A percentile compares a stretch with the other conserved stretches of the same genome.
phyloP scores from a whole-genome alignment of 2,113 vertebrate genomes.

The Tympanuchus pallidicinctus region DNA sequence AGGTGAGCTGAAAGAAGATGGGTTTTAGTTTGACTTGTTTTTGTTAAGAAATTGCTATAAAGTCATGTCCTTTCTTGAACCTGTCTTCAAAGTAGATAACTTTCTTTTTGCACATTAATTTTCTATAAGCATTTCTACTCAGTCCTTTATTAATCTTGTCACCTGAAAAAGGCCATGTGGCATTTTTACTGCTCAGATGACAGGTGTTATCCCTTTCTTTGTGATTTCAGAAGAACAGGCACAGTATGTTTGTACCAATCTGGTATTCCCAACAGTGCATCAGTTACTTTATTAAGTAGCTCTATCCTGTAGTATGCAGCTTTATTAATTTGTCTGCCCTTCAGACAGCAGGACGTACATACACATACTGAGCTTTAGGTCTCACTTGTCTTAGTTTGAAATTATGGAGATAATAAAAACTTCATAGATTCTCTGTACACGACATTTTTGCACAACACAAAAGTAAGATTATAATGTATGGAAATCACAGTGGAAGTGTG shows the following conservation, averaged over 20 bases:
- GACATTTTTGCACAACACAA: background rate
- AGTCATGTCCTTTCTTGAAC: background rate
- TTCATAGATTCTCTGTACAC: background rate
- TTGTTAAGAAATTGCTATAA: background rate
- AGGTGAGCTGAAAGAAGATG: background rate
- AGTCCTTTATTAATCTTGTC: slow-evolving; percentile 14
- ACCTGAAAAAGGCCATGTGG: background rate
- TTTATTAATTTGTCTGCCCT: slow-evolving; percentile 45
- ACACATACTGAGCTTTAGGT: background rate
- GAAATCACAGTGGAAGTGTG: background rate
- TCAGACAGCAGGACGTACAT: background rate
- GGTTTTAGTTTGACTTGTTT: background rate
- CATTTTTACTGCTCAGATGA: background rate
- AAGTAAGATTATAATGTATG: background rate
- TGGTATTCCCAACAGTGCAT: background rate
- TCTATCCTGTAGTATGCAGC: background rate
- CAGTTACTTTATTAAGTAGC: slow-evolving; percentile 10
- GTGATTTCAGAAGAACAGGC: background rate
- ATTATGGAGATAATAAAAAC: background rate
- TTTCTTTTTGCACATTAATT: background rate
- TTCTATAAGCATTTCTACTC: background rate
- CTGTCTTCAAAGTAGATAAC: background rate
- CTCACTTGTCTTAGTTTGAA: background rate
- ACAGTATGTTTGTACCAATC: background rate
- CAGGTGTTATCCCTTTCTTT: slow-evolving; percentile 11